Base-by-base conservation (phyloP, 2,113 vertebrate genomes). In the Catagonus wagneri region DNA sequence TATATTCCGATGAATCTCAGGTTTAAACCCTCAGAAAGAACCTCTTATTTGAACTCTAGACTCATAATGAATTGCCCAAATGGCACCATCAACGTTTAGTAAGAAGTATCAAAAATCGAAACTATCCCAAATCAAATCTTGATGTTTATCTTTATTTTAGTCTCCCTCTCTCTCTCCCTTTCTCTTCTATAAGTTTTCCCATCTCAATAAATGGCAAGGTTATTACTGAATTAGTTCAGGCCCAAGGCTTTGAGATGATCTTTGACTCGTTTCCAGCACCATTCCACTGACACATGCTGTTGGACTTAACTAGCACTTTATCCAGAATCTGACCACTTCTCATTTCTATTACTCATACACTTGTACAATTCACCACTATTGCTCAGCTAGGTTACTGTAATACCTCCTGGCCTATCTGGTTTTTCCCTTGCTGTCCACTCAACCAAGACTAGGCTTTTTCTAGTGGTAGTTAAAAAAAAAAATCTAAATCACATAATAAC, bases 161-260 rank as follows among this genome's bases (percentile, higher is more conserved):
- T 1, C 0, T 17, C 11, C 9, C 0, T 15, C 1, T 44, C 44
- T 44, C 44, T 44, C 36, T 15, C 1, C 8, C 44, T 44, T 8
- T 44, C 36, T 29, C 10, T 58, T 79, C 8, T 54, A 5, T 68
- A 95, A 54, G 19, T 1, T 10, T 69, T 8, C 7, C 4, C 0
- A 54, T 87, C 13, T 76, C 20, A 63, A 32, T 39, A 83, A 90
- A 58, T 61, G 6, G 5, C 50, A 86, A 76, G 6, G 16, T 22
- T n/a, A 22, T 34, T 78, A 1, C 74, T 68, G 23, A 2, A 50
- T 54, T 83, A 58, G 7, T 63, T 93, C 13, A 36, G 32, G 58
- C 15, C 6, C 7, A 65, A 80, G 68, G 2, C 6, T 88, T 68
- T 66, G 32, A 44, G 1, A 90, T 14, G 1, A 83, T 29, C 44